Conservation (phyloP, 2,113 vertebrate species). For the Camelus bactrianus region DNA sequence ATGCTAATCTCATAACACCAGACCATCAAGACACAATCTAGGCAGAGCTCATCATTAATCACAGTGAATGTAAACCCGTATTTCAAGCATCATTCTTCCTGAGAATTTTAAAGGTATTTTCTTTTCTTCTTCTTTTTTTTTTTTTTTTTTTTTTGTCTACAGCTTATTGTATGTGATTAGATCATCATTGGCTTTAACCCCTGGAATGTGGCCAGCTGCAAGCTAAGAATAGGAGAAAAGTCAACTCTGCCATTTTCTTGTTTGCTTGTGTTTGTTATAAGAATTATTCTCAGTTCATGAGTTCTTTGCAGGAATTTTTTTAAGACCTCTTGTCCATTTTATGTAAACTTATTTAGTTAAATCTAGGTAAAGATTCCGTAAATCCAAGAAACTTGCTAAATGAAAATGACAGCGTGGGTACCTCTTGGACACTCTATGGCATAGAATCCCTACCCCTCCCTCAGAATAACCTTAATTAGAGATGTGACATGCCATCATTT, state of each 20-base stretch:
- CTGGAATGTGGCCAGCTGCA: background rate
- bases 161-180: slow-evolving; percentile 1
- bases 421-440: background rate
- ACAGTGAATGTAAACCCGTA: background rate
- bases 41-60: background rate
- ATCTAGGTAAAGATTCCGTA: background rate
- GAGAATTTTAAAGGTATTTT: background rate
- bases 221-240: background rate
- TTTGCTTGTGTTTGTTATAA: background rate
- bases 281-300: background rate
- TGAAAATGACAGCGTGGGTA: background rate
- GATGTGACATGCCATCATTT: background rate
- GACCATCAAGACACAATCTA: background rate
- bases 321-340: background rate
- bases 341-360: background rate
- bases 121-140: background rate
- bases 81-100: background rate
- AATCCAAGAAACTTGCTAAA: background rate
- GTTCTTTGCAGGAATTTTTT: slow-evolving; percentile 37
- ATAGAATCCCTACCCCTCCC: too few species aligned
- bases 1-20: background rate
- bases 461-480: background rate
- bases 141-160: background rate
- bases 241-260: background rate
- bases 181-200: slow-evolving; percentile 1